Conservation (phyloP, 2,888 invertebrate species). For the Heliconius ismenius region DNA sequence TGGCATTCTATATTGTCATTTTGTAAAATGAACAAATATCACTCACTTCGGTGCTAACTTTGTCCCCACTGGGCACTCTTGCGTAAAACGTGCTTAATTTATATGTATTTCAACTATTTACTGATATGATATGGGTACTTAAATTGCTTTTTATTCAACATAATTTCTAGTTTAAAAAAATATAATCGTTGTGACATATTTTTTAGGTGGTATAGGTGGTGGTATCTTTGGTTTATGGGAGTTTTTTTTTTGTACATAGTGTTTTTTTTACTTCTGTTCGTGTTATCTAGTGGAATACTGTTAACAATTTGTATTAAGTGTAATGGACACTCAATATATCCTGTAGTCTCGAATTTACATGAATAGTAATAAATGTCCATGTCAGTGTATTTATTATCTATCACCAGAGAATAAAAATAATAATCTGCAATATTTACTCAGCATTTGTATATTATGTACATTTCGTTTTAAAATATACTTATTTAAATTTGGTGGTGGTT, state of each 20-base stretch:
- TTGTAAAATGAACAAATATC: background rate
- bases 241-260: constrained; percentile 2
- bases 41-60: constrained; percentile 7
- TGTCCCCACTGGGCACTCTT: constrained; percentile 1
- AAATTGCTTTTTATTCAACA: background rate
- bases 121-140: constrained; percentile 14
- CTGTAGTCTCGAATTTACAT: constrained; percentile 2
- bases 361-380: background rate
- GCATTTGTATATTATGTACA: background rate
- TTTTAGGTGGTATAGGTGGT: background rate
- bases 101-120: background rate
- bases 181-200: constrained; percentile 19
- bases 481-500: no score
- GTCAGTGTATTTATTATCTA: constrained; percentile 8
- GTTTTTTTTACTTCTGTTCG: background rate
- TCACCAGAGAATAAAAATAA: constrained; percentile 8
- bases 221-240: background rate
- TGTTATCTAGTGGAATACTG: background rate
- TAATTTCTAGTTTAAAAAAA: constrained; percentile 1
- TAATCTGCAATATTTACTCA: background rate
- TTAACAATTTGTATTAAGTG: background rate
- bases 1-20: background rate
- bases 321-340: background rate
- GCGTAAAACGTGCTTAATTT: constrained; percentile 15
- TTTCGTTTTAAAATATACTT: background rate